These are phyloP conservation scores for Megalopta genalis DNA, from an alignment of 1,140 invertebrate species.

Conservation along the genomic window DNA sequence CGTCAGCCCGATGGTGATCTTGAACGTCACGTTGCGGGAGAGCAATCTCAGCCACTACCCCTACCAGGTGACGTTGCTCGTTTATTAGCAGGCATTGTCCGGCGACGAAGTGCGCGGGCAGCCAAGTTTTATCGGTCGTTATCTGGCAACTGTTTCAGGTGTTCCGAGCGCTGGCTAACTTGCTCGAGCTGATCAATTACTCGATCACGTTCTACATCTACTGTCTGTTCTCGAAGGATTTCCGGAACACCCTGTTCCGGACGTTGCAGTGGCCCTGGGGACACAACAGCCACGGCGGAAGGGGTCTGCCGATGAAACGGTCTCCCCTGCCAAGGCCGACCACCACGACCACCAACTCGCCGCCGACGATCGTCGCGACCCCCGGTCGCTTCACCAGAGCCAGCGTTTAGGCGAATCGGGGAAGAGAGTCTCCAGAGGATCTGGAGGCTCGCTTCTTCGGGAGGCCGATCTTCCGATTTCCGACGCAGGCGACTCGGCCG, in stretches of 20 bases:
- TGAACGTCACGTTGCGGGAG: constrained; percentile 85
- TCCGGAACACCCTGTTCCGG: constrained; percentile 85
- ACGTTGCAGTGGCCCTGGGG: constrained; percentile 84
- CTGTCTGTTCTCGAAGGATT: constrained; percentile 88
- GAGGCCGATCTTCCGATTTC: too few relatives aligned
- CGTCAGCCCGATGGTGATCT: constrained; percentile 88
- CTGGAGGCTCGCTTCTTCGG: too few relatives aligned
- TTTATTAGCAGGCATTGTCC: not conserved
- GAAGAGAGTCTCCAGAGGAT: too few relatives aligned
- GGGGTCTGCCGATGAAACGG: constrained; percentile 63
- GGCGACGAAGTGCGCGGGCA: too few relatives aligned
- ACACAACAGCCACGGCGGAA: constrained; percentile 48
- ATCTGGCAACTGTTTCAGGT: constrained; percentile 79
- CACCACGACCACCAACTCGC: constrained; percentile 64
- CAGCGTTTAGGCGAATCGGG: constrained; percentile 58
- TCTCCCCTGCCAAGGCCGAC: constrained; percentile 66
- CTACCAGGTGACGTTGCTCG: constrained; percentile 81
- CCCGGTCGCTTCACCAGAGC: constrained; percentile 65
- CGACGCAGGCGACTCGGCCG: too few relatives aligned
- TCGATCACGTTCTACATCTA: constrained; percentile 91
- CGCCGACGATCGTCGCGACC: constrained; percentile 69
- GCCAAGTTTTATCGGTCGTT: not conserved
- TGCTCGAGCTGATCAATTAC: constrained; percentile 88
- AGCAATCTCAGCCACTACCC: constrained; percentile 83
- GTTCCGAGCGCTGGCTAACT: constrained; percentile 87